Base-by-base conservation (phyloP, 2,888 invertebrate species). In the Leptothorax acervorum region DNA sequence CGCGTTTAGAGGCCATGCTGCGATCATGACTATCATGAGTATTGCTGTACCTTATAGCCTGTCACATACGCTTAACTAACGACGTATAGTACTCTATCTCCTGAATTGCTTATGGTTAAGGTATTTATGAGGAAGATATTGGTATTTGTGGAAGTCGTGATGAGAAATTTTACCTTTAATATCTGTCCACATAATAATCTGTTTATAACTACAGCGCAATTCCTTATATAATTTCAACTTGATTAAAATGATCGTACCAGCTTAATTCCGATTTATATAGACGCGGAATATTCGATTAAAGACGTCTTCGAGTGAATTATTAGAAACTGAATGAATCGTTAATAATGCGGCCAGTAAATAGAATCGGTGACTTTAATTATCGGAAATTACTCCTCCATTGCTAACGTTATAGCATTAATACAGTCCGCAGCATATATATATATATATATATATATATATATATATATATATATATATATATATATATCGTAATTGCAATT, bases 21-120 rank as follows among this genome's bases (percentile, higher is more conserved):
- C 73, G 60, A 73, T 81, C 79, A 81, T 70, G 79, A 73, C 73
- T 51, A 73, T 81, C 79, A 81, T 70, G 79, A 73, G 73, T 73
- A 62, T 73, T 60, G 48, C 60, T 60, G 60, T 62, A 51, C 55
- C 65, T 78, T 78, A 68, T 68, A 78, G 55, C 31, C 78, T 42
- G 70, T 45, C 45, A 57, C 55, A 68, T 18, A 39, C 28, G 57
- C 35, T 60, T 28, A 63, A 82, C 75, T 63, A 63, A 62, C 42
- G 35, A 62, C 42, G 4, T 12, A n/a, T 31, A 45, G 9, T 45
- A 66, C 31, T 63, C 66, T 45, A 28, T 65, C 65, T 79, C 35
- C 18, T 65, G 28, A 53, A 35, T 39, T 65, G 15, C 28, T n/a
- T n/a, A 3, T n/a, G 28, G 31, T 74, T 60, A 57, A n/a, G 12